Conservation (phyloP, 2,888 invertebrate genomes). For the Lordiphosa andalusiaca region DNA sequence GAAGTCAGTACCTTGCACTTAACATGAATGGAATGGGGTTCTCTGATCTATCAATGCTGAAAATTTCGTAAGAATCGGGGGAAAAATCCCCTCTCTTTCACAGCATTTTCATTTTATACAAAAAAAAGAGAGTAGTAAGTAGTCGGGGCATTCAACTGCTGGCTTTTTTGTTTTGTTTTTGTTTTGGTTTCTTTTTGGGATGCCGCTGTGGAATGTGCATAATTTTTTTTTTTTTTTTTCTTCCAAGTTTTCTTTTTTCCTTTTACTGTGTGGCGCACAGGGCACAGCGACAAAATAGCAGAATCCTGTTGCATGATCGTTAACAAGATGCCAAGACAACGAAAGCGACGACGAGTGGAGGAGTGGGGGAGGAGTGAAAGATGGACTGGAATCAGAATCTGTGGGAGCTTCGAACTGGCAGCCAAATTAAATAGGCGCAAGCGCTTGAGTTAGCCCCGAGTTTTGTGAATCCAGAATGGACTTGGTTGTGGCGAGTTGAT, state of each 20-base stretch:
- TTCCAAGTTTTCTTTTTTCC: slow-evolving; percentile 23
- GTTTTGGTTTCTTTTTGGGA: slow-evolving; percentile 71
- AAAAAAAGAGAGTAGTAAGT: slow-evolving; percentile 4
- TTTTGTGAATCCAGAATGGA: slow-evolving; percentile 49
- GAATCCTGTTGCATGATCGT: slow-evolving; percentile 76
- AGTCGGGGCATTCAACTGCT: slow-evolving; percentile 49
- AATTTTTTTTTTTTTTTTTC: slow-evolving; percentile 49
- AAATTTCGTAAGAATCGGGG: neutral
- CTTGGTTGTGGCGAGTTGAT: slow-evolving; percentile 58
- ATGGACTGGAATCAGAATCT: slow-evolving; percentile 57
- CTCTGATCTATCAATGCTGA: too few relatives aligned
- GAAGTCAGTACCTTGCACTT: too few relatives aligned
- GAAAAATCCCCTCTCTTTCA: neutral
- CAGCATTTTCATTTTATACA: slow-evolving; percentile 5
- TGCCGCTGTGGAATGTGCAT: slow-evolving; percentile 69
- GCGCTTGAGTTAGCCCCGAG: slow-evolving; percentile 71
- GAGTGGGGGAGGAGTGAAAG: slow-evolving; percentile 7
- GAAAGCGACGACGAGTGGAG: slow-evolving; percentile 2
- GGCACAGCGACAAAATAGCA: slow-evolving; percentile 74
- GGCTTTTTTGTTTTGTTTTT: slow-evolving; percentile 35
- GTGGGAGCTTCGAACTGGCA: slow-evolving; percentile 68
- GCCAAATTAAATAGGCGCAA: slow-evolving; percentile 76
- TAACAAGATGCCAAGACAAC: slow-evolving; percentile 74
- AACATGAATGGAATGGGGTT: too few relatives aligned
- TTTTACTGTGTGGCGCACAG: slow-evolving; percentile 58